Conservation (phyloP, 2,888 invertebrate genomes). For the Tanypteryx hageni region DNA sequence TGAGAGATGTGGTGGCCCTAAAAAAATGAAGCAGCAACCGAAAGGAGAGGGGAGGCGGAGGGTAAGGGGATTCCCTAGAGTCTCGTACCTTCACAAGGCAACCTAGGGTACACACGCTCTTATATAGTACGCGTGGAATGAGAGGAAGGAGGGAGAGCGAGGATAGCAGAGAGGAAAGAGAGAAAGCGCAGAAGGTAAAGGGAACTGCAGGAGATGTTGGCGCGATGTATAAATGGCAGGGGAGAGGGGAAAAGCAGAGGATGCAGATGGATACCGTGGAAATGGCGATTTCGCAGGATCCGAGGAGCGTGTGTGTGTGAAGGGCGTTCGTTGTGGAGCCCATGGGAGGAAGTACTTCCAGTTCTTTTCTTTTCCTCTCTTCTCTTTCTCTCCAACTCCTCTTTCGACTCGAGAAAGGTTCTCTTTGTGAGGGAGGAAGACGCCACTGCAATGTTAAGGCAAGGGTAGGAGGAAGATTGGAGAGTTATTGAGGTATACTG, state of each 20-base stretch:
- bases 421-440: not conserved
- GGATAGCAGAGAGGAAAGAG: too few species aligned
- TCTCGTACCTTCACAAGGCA: slow-evolving; percentile 6
- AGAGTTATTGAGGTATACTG: not conserved
- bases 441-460: not conserved
- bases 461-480: not conserved
- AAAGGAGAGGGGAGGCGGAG: not conserved
- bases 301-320: not conserved
- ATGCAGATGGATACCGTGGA: not conserved
- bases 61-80: not conserved
- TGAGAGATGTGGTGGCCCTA: not conserved
- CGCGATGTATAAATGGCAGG: not conserved
- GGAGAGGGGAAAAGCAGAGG: not conserved
- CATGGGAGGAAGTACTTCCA: slow-evolving; percentile 3
- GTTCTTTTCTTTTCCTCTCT: not conserved
- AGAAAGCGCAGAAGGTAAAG: not conserved
- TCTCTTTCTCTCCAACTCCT: not conserved
- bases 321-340: slow-evolving; percentile 23
- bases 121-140: not conserved
- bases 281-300: slow-evolving; percentile 21
- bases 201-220: slow-evolving; percentile 8
- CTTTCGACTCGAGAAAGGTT: not conserved
- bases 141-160: not conserved
- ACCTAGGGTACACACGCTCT: not conserved
- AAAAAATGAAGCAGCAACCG: not conserved